Evolutionary conservation across 2,113 vertebrate genomes (phyloP).

Genomic region (Gadus macrocephalus): DNA sequence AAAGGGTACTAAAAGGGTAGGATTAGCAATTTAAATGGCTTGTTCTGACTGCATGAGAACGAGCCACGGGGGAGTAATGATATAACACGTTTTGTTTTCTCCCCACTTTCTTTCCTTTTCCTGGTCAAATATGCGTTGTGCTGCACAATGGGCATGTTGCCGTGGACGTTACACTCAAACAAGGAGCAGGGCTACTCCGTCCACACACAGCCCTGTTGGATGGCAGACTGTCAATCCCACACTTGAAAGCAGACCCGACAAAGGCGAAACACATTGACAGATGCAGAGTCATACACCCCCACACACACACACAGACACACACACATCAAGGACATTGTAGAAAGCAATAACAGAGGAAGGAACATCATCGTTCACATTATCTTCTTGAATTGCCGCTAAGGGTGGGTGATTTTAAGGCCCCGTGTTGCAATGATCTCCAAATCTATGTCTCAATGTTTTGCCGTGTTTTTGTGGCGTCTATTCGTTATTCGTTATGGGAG

Average conservation of each 20-base stretch:
- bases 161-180: not conserved
- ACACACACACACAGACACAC: conserved; percentile 18
- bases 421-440: too few species aligned
- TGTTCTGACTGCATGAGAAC: conserved; percentile 44
- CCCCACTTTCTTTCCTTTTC: not conserved
- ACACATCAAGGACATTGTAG: conserved; percentile 23
- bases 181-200: too few species aligned
- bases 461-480: too few species aligned
- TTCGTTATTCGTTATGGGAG: too few species aligned
- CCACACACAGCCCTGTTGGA: not conserved
- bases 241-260: too few species aligned
- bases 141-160: not conserved
- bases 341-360: conserved; percentile 42
- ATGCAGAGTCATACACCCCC: not conserved
- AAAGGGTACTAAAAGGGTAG: conserved; percentile 50
- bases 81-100: conserved; percentile 36
- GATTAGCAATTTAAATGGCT: conserved; percentile 65
- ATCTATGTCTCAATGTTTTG: too few species aligned
- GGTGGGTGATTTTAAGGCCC: too few species aligned
- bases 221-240: conserved; percentile 3
- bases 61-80: conserved; percentile 53
- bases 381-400: too few species aligned
- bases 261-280: not conserved
- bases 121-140: conserved; percentile 16
- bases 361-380: too few species aligned